Evolutionary conservation across 1,140 invertebrate species (phyloP).

Genomic region (Acyrthosiphon pisum): DNA sequence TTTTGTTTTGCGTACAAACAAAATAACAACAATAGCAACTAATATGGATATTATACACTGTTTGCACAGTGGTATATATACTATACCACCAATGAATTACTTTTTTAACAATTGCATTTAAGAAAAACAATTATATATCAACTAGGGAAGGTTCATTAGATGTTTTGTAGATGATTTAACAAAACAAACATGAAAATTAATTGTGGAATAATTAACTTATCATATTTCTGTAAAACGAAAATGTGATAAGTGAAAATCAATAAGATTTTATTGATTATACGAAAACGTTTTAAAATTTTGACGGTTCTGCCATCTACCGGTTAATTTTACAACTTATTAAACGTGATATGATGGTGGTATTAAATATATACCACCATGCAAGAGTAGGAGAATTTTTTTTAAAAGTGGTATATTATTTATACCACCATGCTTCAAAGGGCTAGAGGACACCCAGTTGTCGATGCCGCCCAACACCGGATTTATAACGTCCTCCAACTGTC

Average conservation of each 20-base stretch:
- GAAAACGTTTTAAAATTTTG: background rate
- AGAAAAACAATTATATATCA: background rate
- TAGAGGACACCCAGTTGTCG: no score
- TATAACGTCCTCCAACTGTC: no score
- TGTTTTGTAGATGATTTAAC: background rate
- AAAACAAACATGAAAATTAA: background rate
- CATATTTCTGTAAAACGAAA: background rate
- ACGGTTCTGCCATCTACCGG: background rate
- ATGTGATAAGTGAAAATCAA: background rate
- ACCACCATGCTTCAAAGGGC: slow-evolving; percentile 16
- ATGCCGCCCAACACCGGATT: no score
- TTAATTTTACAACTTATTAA: slow-evolving; percentile 1
- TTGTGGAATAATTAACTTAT: background rate
- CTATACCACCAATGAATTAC: background rate
- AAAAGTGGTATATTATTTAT: slow-evolving; percentile 4
- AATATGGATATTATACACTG: background rate
- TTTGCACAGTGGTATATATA: background rate
- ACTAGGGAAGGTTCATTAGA: background rate
- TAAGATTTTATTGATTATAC: no score
- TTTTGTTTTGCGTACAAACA: background rate
- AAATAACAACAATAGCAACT: background rate
- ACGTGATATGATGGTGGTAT: slow-evolving; percentile 16
- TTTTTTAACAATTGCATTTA: background rate
- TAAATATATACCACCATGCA: background rate
- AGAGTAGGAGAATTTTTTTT: background rate